Evolutionary conservation across 2,888 invertebrate species (phyloP).

Genomic region (Lochmaea capreae): DNA sequence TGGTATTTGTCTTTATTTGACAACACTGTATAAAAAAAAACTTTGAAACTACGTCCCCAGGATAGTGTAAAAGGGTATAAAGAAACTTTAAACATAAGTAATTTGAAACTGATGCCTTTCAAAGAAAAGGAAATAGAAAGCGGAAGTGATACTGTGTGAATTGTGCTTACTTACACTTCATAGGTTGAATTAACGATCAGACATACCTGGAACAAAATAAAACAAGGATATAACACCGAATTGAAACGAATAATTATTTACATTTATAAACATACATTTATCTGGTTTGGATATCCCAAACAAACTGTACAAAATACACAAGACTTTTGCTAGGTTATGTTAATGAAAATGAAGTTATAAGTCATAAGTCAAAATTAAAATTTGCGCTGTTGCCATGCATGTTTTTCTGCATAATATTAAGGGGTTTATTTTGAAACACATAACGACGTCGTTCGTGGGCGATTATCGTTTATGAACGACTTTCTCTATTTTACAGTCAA

Average conservation of each 20-base stretch:
- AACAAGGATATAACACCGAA: slow-evolving; percentile 10
- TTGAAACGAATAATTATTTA: neutral
- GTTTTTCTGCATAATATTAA: too few species aligned
- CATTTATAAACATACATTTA: neutral
- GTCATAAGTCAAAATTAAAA: too few species aligned
- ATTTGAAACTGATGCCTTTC: slow-evolving; percentile 10
- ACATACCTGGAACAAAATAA: slow-evolving; percentile 34
- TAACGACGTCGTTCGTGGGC: too few species aligned
- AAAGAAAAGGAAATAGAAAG: slow-evolving; percentile 20
- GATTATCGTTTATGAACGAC: too few species aligned
- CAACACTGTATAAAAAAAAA: neutral
- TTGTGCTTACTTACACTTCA: slow-evolving; percentile 28
- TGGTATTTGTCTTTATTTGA: too few species aligned
- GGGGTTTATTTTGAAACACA: too few species aligned
- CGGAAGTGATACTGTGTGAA: slow-evolving; percentile 30
- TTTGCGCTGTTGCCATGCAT: too few species aligned
- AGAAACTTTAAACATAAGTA: slow-evolving; percentile 15
- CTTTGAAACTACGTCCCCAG: neutral
- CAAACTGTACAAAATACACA: too few species aligned
- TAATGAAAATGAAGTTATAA: too few species aligned
- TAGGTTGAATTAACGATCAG: slow-evolving; percentile 14
- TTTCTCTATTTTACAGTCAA: too few species aligned
- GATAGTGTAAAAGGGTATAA: slow-evolving; percentile 14
- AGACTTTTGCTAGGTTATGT: too few species aligned
- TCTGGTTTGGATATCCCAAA: too few species aligned